Percentiles rank a stretch among this genome's conserved stretches.
These are phyloP conservation scores for Desmophyllum pertusum DNA, from an alignment of 92 coral and sea anemone genomes.

Conservation along the genomic window DNA sequence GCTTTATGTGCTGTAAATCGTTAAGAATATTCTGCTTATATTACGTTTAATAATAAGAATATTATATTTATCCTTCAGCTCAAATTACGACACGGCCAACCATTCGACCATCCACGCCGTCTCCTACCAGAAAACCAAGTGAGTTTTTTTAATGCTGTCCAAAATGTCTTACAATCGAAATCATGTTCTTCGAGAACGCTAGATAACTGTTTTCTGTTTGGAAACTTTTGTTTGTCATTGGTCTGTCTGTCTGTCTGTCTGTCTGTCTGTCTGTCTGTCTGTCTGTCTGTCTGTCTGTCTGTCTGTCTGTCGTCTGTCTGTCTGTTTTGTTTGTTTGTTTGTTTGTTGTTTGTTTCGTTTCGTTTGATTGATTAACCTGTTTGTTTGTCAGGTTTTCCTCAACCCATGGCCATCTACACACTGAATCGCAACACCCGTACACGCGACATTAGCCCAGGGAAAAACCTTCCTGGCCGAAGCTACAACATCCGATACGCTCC, in stretches of 20 bases:
- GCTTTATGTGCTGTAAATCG: neutral
- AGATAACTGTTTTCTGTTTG: neutral
- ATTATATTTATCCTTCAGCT: constrained; percentile 5
- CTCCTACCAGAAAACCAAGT: constrained; percentile 54
- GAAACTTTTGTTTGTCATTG: neutral
- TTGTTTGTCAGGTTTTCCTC: constrained; percentile 67
- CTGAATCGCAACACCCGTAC: constrained; percentile 65
- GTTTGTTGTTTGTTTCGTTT: neutral
- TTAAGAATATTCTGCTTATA: neutral
- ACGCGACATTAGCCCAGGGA: constrained; percentile 76
- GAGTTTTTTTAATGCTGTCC: neutral
- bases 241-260: neutral
- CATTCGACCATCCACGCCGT: constrained; percentile 33
- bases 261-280: neutral
- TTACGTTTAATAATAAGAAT: neutral
- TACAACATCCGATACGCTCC: constrained; percentile 69
- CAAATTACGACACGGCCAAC: constrained; percentile 55
- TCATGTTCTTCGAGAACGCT: neutral
- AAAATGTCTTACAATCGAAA: neutral
- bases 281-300: neutral
- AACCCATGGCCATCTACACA: constrained; percentile 76
- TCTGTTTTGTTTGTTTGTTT: neutral
- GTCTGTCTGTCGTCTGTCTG: neutral
- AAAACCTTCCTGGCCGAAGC: constrained; percentile 65
- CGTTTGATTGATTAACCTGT: neutral